Conservation (phyloP, 2,888 invertebrate genomes). For the Maniola hyperantus region DNA sequence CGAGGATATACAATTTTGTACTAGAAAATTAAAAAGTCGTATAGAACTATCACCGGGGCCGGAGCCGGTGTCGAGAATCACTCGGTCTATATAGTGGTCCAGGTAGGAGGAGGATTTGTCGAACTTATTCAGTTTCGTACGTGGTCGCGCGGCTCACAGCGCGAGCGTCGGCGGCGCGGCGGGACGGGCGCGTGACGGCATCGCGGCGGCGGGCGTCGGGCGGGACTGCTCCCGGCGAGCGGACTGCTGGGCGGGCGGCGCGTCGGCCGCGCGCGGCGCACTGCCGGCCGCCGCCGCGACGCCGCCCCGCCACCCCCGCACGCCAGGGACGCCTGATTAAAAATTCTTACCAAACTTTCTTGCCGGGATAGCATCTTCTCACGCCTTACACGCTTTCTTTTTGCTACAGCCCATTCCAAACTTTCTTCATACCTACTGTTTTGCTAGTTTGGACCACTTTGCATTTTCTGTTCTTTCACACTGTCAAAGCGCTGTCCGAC, state of each 20-base stretch:
- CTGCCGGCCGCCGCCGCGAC: conserved; percentile 72
- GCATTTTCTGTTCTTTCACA: background rate
- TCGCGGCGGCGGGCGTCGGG: conserved; percentile 43
- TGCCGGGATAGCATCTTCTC: conserved; percentile 38
- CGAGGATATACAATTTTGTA: conserved; percentile 78
- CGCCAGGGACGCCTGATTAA: conserved; percentile 65
- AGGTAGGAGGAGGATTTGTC: conserved; percentile 81
- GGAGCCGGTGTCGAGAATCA: conserved; percentile 53
- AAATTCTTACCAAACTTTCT: conserved; percentile 73
- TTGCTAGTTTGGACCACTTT: conserved; percentile 35
- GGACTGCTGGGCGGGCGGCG: conserved; percentile 74
- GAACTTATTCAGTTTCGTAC: conserved; percentile 82
- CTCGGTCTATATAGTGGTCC: conserved; percentile 81
- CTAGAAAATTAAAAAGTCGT: conserved; percentile 56
- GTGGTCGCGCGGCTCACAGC: conserved; percentile 63
- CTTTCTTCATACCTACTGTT: conserved; percentile 33
- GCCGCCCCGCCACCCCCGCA: conserved; percentile 52
- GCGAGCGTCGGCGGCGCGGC: conserved; percentile 52
- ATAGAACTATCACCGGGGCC: conserved; percentile 47
- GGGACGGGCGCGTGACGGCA: conserved; percentile 49
- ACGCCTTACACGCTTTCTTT: conserved; percentile 38
- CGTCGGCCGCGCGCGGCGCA: conserved; percentile 83
- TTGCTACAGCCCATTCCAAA: conserved; percentile 30
- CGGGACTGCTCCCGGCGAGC: conserved; percentile 45
- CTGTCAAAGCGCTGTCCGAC: background rate